Percentiles rank a stretch among this genome's conserved stretches.
Evolutionary conservation across 1,140 invertebrate genomes (phyloP).

Genomic region (Drosophila kohkoa): DNA sequence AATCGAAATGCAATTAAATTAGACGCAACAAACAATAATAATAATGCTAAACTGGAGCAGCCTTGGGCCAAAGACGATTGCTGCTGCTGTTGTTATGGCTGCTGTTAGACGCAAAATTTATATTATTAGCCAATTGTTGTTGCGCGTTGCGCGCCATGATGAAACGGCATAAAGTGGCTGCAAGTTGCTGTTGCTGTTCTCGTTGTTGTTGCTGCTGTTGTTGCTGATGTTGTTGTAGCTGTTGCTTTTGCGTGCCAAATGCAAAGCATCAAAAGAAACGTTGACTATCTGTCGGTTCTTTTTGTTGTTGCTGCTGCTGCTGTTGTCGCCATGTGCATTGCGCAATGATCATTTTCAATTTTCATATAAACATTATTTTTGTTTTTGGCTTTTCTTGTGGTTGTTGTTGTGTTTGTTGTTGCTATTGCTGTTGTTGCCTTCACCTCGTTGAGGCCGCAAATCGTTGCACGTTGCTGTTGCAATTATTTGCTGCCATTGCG

Average conservation of each 20-base stretch:
- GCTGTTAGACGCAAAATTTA: constrained; percentile 72
- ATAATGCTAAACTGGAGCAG: constrained; percentile 56
- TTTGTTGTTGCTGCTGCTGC: constrained; percentile 41
- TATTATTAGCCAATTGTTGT: constrained; percentile 80
- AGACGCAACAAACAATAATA: constrained; percentile 47
- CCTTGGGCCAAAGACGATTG: constrained; percentile 60
- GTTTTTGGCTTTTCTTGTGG: constrained; percentile 45
- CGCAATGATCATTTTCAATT: constrained; percentile 82
- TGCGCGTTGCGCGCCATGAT: constrained; percentile 65
- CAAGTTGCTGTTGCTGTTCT: constrained; percentile 6
- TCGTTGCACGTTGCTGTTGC: constrained; percentile 77
- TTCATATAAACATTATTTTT: constrained; percentile 75
- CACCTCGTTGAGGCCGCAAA: constrained; percentile 81
- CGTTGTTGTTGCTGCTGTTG: constrained; percentile 26
- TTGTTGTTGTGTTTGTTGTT: constrained; percentile 17
- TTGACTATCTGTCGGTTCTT: constrained; percentile 71
- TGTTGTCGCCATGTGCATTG: constrained; percentile 52
- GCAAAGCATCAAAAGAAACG: constrained; percentile 73
- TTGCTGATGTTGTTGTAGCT: constrained; percentile 50
- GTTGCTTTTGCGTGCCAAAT: constrained; percentile 74
- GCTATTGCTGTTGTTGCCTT: constrained; percentile 59
- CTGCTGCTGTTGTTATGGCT: constrained; percentile 17
- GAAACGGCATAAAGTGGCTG: constrained; percentile 56
- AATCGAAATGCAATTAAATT: constrained; percentile 78
- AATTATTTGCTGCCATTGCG: constrained; percentile 72